Conservation (phyloP, 2,113 vertebrate genomes). For the Bagarius yarrelli region DNA sequence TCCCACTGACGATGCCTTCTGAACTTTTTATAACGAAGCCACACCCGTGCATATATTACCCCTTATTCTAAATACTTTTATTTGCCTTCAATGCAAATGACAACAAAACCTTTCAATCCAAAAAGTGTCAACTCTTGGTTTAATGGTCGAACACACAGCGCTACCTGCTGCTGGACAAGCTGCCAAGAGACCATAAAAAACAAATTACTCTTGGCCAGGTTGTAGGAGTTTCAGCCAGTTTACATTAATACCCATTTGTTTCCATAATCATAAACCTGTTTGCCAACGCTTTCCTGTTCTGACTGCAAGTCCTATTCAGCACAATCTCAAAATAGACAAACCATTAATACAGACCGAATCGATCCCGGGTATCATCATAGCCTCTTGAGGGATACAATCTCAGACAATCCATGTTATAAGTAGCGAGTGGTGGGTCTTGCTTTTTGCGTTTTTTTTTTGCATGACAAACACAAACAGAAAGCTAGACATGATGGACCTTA, state of each 20-base stretch:
- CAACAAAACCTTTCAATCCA: conserved; percentile 10
- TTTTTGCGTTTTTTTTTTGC: conserved; percentile 57
- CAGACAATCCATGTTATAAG: conserved; percentile 33
- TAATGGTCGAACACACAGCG: conserved; percentile 13
- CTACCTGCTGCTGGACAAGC: background rate
- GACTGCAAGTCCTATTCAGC: conserved; percentile 37
- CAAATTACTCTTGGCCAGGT: conserved; percentile 39
- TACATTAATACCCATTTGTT: conserved; percentile 43
- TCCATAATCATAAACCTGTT: conserved; percentile 43
- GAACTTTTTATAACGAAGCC: background rate
- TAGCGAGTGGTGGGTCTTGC: conserved; percentile 24
- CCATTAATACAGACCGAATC: conserved; percentile 39
- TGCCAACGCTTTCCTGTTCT: conserved; percentile 30
- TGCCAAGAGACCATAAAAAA: conserved; percentile 35
- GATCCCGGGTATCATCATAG: conserved; percentile 37
- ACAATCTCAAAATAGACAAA: conserved; percentile 41
- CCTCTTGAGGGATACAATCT: conserved; percentile 8
- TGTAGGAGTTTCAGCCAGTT: conserved; percentile 38
- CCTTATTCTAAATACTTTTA: background rate
- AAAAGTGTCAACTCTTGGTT: conserved; percentile 5
- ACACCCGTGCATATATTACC: background rate
- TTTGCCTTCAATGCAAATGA: conserved; percentile 18
- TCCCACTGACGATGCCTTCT: background rate
- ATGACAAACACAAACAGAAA: conserved; percentile 76
- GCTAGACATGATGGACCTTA: conserved; percentile 77